Evolutionary conservation across 2,113 vertebrate species (phyloP), one percentile per base, ranked within the genome.

Genomic region (Hirundichthys speculiger): DNA sequence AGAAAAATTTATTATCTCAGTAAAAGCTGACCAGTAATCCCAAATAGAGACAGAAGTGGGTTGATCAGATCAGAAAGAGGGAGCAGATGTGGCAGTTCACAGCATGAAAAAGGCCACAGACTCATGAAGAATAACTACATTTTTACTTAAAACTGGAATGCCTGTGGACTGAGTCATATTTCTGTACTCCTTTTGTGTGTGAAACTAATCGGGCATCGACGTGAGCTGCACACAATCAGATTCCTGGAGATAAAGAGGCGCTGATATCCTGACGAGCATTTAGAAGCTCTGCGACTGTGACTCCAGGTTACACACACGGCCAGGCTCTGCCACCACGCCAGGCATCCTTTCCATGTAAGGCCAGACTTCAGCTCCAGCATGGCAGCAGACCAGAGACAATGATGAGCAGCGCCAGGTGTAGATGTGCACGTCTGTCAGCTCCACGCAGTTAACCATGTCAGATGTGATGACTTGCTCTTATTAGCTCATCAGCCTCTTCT

Each of bases 311-410:
- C 48, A 47, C 15, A 24, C 2, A 12, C 53, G 34, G 15, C 7
- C 30, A 27, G 5, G 1, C 40, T 5, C 5, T 12, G n/a, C 16
- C 18, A 6, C 62, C 41, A 27, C 41, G 39, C n/a, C 56, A 52
- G 58, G 62, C 56, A 67, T 69, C 19, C 56, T 84, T 79, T 59
- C 75, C 78, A 74, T 80, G 81, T 82, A 83, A 79, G 85, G 75
- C 57, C 39, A 78, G 51, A 34, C 53, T 15, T 22, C 6, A 15
- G 52, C 39, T 18, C 46, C 21, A 6, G 25, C 10, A 13, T 55
- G 55, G 45, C 66, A 40, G 18, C 22, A 2, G 61, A 62, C 59
- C 75, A 63, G 57, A 10, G 46, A 57, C 63, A 62, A 52, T 81
- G 77, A 82, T 14, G 40, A 74, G 68, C 74, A 47, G 75, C 58